phyloP scores from a whole-genome alignment of 2,888 invertebrate species.

The Andrena fulva region DNA sequence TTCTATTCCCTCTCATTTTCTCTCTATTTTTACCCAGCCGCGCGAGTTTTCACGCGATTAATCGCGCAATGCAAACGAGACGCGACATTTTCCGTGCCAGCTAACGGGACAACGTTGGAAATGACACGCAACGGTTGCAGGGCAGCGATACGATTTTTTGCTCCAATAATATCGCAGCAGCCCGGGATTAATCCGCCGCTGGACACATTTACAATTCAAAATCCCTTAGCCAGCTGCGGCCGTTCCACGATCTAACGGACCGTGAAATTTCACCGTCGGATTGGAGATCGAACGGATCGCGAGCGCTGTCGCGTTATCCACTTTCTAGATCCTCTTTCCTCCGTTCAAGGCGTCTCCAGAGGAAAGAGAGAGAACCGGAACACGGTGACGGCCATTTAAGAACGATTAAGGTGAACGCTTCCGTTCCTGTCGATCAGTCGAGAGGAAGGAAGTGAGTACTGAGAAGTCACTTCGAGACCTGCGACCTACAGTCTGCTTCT shows the following conservation, averaged over 20 bases:
- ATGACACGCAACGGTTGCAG: neutral
- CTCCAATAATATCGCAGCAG: constrained; percentile 1
- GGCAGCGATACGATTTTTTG: constrained; percentile 5
- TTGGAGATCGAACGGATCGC: constrained; percentile 10
- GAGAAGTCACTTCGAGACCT: too few species aligned
- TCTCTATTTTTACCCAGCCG: neutral
- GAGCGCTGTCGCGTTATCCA: constrained; percentile 11
- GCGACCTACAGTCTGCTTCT: too few species aligned
- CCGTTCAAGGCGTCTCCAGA: neutral
- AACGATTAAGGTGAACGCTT: neutral
- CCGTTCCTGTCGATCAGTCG: neutral
- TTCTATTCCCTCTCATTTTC: too few species aligned
- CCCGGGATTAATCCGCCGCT: constrained; percentile 37
- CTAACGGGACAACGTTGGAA: neutral
- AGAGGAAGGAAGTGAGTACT: neutral
- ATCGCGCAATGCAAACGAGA: neutral
- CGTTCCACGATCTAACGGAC: constrained; percentile 19
- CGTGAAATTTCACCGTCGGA: constrained; percentile 42
- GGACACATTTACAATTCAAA: constrained; percentile 43
- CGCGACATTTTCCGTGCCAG: neutral
- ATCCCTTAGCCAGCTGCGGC: constrained; percentile 3
- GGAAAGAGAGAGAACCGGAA: constrained; percentile 26
- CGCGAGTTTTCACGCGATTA: neutral
- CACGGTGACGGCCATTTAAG: neutral
- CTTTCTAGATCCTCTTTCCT: constrained; percentile 32